Conservation (phyloP, 1,140 invertebrate species). For the Drosophila simulans region DNA sequence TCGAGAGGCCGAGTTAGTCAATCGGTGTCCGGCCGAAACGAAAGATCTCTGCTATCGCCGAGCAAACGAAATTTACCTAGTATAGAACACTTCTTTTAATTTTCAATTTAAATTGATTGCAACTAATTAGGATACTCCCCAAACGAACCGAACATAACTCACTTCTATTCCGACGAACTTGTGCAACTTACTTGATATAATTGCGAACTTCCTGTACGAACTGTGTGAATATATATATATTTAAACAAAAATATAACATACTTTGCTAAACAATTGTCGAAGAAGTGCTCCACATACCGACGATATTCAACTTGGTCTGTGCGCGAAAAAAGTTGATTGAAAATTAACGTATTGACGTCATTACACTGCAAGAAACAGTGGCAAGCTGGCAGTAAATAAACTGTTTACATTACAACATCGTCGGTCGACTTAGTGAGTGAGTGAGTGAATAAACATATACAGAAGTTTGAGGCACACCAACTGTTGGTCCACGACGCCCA, state of each 20-base stretch:
- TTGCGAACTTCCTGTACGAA: constrained; percentile 26
- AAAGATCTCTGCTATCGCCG: constrained; percentile 79
- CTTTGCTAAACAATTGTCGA: constrained; percentile 35
- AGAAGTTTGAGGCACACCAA: constrained; percentile 50
- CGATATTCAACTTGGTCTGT: constrained; percentile 32
- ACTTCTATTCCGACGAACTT: constrained; percentile 34
- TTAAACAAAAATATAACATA: constrained; percentile 23
- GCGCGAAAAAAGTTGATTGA: constrained; percentile 38
- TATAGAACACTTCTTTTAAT: constrained; percentile 54
- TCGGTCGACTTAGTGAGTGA: constrained; percentile 50
- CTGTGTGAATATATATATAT: constrained; percentile 2
- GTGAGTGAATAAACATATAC: constrained; percentile 11
- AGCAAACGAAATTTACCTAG: constrained; percentile 67
- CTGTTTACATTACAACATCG: constrained; percentile 49
- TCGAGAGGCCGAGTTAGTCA: constrained; percentile 67
- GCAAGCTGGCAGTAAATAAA: constrained; percentile 61
- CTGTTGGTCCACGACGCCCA: constrained; percentile 59
- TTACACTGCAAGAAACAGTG: constrained; percentile 66
- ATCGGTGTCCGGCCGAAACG: constrained; percentile 85
- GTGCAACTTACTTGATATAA: constrained; percentile 3
- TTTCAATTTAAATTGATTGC: constrained; percentile 39
- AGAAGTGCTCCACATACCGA: constrained; percentile 57
- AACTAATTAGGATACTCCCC: constrained; percentile 35
- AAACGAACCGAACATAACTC: constrained; percentile 23
- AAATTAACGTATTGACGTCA: constrained; percentile 68